Evolutionary conservation across 2,113 vertebrate species (phyloP), one percentile per base, ranked within the genome.

Genomic region (Trogon surrucura): DNA sequence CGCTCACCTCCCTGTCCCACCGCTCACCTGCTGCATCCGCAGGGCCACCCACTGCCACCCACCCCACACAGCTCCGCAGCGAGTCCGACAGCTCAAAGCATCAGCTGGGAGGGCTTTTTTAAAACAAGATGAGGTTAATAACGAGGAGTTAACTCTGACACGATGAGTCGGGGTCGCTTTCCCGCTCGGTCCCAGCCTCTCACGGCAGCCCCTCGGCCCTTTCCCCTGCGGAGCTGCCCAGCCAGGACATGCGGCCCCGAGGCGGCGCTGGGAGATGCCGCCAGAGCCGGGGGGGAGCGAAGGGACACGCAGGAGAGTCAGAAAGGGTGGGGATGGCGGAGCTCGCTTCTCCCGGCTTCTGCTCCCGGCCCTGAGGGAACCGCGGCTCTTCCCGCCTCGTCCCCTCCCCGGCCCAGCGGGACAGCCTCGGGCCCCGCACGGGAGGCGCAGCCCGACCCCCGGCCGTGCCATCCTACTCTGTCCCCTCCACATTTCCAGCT

Each of bases 1-100:
- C 32, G 6, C 53, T 34, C 69, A 19, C 17, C 10, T 60, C 14
- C 12, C 16, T 0, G 14, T 6, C 3, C 1, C 17, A 16, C 32
- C 22, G 69, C 38, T 61, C 73, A 44, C 51, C 73, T 34, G 58
- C 5, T 20, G 58, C 45, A 29, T 7, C 27, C 34, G 22, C 57
- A 70, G 65, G 38, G 16, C 32, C 60, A 38, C 36, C 72, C 66
- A 60, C 20, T 65, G 0, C 27, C 1, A 26, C 26, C 16, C 69
- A 30, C 4, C 54, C 47, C 34, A 3, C 4, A 4, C 44, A 22
- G 4, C 41, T 41, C 11, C 16, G 2, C 57, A 11, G 34, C 18
- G 11, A 53, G n/a, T 7, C n/a, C 29, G 23, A 32, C 53, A 32
- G 72, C 56, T 27, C 50, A 14, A 48, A 48, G 38, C 11, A 44